Base-by-base conservation (phyloP, 2,113 vertebrate species). In the Onychorhynchus coronatus region DNA sequence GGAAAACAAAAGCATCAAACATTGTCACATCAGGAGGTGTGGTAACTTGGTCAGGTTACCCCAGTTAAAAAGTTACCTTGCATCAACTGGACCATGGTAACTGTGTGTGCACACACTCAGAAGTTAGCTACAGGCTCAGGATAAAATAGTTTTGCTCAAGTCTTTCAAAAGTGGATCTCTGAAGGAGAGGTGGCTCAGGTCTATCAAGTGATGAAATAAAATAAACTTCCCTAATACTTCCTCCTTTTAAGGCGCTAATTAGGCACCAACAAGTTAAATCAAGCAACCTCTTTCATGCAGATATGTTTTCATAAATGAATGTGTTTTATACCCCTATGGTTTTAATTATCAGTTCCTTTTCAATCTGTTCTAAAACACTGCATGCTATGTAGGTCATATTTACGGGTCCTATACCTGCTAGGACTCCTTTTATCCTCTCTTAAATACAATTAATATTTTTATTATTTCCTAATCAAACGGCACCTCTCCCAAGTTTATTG, bases 1-100 rank as follows among this genome's bases (percentile, higher is more conserved):
- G 77, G 71, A 91, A 96, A 95, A 96, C 33, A 97, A 91, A 86
- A 97, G 27, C 30, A 91, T 52, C 37, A 55, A 74, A 93, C 3
- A 72, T 65, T 55, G 56, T 77, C 31, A 71, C 30, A 28, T 95
- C 79, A 96, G 72, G 30, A 88, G 42, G 37, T 13, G 7, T 84
- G n/a, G 42, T 93, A 93, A 86, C 4, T 50, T 35, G 33, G 55
- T 5, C 23, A 90, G 50, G n/a, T 50, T 77, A 88, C 11, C 50
- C 53, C 37, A 53, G 53, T 44, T 73, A 85, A 82, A 44, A 82
- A 50, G 53, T 39, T 24, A n/a, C 39, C 39, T 80, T 83, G 41
- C 53, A 76, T 13, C n/a, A 70, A 4, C 4, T 15, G 2, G 88
- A 41, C 62, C 71, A 46, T 6, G 44, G 56, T 7, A 70, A 73